phyloP scores from a whole-genome alignment of 2,113 vertebrate genomes.

The Plecturocebus donacophilus region DNA sequence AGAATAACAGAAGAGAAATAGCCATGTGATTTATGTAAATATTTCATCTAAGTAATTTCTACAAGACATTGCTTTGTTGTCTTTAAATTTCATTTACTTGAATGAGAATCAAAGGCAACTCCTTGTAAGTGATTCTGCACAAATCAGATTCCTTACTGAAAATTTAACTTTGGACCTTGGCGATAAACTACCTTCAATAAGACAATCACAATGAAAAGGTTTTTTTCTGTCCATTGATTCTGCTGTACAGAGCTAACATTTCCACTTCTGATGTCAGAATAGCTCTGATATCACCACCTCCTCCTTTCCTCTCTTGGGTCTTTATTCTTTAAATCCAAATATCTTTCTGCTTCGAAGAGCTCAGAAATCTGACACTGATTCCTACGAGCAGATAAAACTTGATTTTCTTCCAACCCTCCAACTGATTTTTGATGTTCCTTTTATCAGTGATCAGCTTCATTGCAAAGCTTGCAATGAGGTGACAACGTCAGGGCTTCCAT shows the following conservation, averaged over 20 bases:
- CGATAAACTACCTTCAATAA: slow-evolving; percentile 62
- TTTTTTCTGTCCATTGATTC: slow-evolving; percentile 43
- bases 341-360: slow-evolving; percentile 49
- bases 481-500: neutral
- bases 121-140: slow-evolving; percentile 52
- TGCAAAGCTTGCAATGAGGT: neutral
- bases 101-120: neutral
- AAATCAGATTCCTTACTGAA: slow-evolving; percentile 50
- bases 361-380: slow-evolving; percentile 16
- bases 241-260: slow-evolving; percentile 59
- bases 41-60: neutral
- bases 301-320: slow-evolving; percentile 57
- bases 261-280: neutral
- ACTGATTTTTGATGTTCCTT: neutral
- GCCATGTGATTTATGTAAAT: neutral
- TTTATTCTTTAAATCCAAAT: slow-evolving; percentile 66
- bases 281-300: slow-evolving; percentile 52
- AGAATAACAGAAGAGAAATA: neutral
- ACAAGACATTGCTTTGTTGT: neutral
- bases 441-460: neutral
- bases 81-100: neutral
- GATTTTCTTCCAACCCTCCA: slow-evolving; percentile 20
- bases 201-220: slow-evolving; percentile 60
- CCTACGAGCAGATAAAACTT: neutral
- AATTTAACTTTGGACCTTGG: slow-evolving; percentile 67